Base-by-base conservation (phyloP, 2,113 vertebrate genomes). In the Oenanthe melanoleuca region DNA sequence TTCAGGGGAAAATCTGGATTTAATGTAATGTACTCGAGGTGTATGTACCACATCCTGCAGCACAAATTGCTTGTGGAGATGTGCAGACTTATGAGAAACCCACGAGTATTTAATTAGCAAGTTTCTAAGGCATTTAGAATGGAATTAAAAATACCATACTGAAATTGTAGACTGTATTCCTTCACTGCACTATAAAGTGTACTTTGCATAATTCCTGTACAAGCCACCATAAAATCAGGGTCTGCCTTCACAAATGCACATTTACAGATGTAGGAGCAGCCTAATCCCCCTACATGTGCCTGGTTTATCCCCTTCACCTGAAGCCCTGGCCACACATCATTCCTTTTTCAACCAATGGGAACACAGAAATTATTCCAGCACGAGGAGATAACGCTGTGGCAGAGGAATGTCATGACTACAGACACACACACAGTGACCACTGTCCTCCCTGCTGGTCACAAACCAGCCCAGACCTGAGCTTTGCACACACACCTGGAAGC, bases 351-450 rank as follows among this genome's bases (percentile, higher is more conserved):
- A 53, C n/a, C 42, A 34, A 4, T 1, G 22, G 20, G 47, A 84
- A 9, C 44, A 69, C n/a, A 53, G n/a, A 11, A 52, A 37, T 22
- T 6, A 53, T 21, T 52, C 63, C 53, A 77, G 28, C 53, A 44
- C 4, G 1, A 61, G 40, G 37, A 42, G 57, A 31, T 8, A 71
- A 67, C 0, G 0, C 44, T 24, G 52, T 1, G 16, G 38, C 3
- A 57, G 29, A 69, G 64, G 29, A 81, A 67, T 37, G 34, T 5
- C 11, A 25, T 24, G 12, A 55, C 56, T 74, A 26, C 44, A 71
- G 45, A 28, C 1, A 69, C 3, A 1, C 44, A 42, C 3, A 1
- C 44, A 42, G 10, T 3, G 70, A 37, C 16, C 50, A 53, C 20
- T 57, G 6, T 3, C 44, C 18, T 25, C 34, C 17, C 13, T 8